Base-by-base conservation (phyloP, 1,140 invertebrate species). In the Polypedilum pembai region DNA sequence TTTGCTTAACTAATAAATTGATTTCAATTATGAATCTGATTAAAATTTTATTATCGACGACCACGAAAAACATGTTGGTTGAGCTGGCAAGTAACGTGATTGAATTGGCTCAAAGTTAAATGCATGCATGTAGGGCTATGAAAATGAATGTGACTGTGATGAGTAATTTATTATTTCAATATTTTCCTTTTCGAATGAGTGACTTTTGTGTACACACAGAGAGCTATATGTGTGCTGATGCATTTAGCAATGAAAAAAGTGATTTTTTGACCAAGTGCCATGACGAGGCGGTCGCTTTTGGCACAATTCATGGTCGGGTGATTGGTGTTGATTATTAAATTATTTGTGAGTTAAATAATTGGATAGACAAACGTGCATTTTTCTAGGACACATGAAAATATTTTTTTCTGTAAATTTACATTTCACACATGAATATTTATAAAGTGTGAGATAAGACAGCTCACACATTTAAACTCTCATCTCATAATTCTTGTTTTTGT, bases 181-280 rank as follows among this genome's bases (percentile, higher is more conserved):
- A 56, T 56, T 56, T 56, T 33, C 5, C 24, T 33, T 33, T 33
- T 56, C 45, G 15, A n/a, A 56, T 56, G 45, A n/a, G 12, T 56
- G n/a, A 56, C 45, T 56, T 33, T 33, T 5, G n/a, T 56, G n/a
- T 45, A 15, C n/a, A 56, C 15, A n/a, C 45, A 56, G n/a, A 12
- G n/a, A n/a, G 45, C n/a, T n/a, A 4, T 4, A 56, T 56, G n/a
- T 56, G 12, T 56, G n/a, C 45, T 56, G 45, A 56, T 56, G 45
- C 45, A 56, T 56, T 56, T 56, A 56, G n/a, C 45, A 56, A n/a
- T 56, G 45, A 56, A n/a, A 56, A 56, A 56, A n/a, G n/a, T 56
- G 12, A n/a, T 56, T 45, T 45, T 8, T 45, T 56, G 45, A 56
- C 45, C 45, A 56, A n/a, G 12, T 56, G 45, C 45, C 45, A 56